Evolutionary conservation across 2,113 vertebrate species (phyloP).

Genomic region (Podarcis muralis): DNA sequence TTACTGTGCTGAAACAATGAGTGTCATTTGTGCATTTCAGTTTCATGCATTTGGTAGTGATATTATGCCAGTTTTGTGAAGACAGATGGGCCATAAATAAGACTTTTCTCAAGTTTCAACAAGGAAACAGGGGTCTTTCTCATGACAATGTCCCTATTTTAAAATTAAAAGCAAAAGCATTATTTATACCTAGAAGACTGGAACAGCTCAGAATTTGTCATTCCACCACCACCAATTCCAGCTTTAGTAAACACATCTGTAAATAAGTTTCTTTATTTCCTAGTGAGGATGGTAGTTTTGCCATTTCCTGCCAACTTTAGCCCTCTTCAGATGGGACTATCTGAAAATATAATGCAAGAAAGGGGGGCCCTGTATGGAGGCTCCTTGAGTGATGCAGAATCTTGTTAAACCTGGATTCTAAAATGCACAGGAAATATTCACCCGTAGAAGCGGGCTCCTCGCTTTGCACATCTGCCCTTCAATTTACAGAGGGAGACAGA

Average conservation of each 20-base stretch:
- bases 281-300: neutral
- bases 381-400: too few species aligned
- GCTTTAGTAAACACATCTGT: neutral
- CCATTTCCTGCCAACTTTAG: neutral
- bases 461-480: too few species aligned
- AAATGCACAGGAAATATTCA: too few species aligned
- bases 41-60: neutral
- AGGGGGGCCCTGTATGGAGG: too few species aligned
- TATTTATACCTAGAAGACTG: neutral
- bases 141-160: neutral
- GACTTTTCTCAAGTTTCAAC: neutral
- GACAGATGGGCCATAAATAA: neutral
- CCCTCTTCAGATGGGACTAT: too few species aligned
- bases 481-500: too few species aligned
- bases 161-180: neutral
- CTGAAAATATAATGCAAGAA: too few species aligned
- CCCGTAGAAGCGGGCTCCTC: too few species aligned
- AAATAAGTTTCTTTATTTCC: neutral
- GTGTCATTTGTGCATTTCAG: neutral
- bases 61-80: neutral
- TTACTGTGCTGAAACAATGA: neutral
- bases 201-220: neutral
- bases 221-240: neutral
- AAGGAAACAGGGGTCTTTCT: neutral
- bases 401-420: too few species aligned